A percentile compares a stretch with the other conserved stretches of the same genome.
These are phyloP conservation scores for Molossus molossus DNA, from an alignment of 2,797 vertebrate genomes.

Conservation along the genomic window DNA sequence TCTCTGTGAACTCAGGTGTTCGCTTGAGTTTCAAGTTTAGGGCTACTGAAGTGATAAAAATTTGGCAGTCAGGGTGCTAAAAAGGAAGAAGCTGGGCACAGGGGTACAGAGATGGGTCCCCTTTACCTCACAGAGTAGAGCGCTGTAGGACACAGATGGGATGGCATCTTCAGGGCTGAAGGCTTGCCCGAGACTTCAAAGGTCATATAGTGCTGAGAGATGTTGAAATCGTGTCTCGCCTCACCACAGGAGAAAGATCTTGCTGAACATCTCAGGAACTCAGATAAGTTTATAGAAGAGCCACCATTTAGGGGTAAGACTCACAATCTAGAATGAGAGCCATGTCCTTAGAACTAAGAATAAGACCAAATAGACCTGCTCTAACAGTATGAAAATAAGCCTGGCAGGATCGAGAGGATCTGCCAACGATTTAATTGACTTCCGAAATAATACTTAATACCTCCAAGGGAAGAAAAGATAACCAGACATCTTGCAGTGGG, in stretches of 20 bases:
- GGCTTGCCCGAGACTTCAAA: neutral
- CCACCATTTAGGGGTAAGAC: neutral
- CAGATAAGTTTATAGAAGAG: neutral
- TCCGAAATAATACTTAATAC: neutral
- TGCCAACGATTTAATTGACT: neutral
- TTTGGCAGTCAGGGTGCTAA: neutral
- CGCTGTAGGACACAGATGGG: neutral
- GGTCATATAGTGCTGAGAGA: neutral
- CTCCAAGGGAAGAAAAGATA: neutral
- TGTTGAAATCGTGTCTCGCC: neutral
- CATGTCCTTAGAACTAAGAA: neutral
- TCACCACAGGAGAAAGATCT: neutral
- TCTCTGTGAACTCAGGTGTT: neutral
- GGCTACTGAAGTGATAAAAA: neutral
- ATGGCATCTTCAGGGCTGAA: neutral
- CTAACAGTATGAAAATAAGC: neutral
- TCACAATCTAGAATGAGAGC: neutral
- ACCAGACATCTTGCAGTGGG: neutral
- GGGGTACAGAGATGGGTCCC: too few species aligned
- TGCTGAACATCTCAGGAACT: neutral
- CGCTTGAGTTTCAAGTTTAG: neutral
- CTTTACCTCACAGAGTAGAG: neutral
- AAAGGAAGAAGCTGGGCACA: neutral
- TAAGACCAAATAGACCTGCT: neutral
- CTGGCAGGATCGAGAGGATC: neutral